Evolutionary conservation across 2,888 invertebrate genomes (phyloP).

Genomic region (Xestia ashworthii): DNA sequence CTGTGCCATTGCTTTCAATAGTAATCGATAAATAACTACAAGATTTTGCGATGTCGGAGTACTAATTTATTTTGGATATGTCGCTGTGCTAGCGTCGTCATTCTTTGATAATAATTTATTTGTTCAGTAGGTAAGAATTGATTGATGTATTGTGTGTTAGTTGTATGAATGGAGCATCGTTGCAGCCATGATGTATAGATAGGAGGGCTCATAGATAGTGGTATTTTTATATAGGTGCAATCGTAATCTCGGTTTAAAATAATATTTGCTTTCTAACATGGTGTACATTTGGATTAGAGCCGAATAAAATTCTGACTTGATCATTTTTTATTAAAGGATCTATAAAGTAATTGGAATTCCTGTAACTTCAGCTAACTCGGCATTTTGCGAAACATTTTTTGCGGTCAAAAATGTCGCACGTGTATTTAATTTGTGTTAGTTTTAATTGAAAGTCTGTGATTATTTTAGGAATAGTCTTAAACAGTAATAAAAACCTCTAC

Average conservation of each 20-base stretch:
- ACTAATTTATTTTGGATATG: slow-evolving; percentile 28
- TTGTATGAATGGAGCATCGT: slow-evolving; percentile 30
- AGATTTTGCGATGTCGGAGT: slow-evolving; percentile 17
- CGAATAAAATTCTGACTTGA: too few species aligned
- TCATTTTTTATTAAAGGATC: neutral
- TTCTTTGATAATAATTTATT: slow-evolving; percentile 29
- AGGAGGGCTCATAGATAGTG: neutral
- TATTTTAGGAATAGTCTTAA: neutral
- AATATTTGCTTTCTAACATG: neutral
- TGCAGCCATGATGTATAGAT: slow-evolving; percentile 29
- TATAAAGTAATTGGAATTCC: too few species aligned
- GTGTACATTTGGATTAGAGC: neutral
- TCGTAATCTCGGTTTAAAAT: neutral
- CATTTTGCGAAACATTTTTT: neutral
- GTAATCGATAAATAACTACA: slow-evolving; percentile 34
- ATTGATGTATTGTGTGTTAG: slow-evolving; percentile 43
- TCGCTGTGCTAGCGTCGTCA: slow-evolving; percentile 25
- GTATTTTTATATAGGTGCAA: neutral
- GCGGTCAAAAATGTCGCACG: neutral
- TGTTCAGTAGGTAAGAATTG: slow-evolving; percentile 33
- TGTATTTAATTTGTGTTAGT: neutral
- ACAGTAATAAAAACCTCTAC: neutral
- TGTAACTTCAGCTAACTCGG: neutral
- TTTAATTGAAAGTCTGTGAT: neutral
- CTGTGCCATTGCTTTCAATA: slow-evolving; percentile 20